Percentiles rank a stretch among this genome's conserved stretches.
phyloP scores from a whole-genome alignment of 1,140 invertebrate genomes.

The Bombus balteatus region DNA sequence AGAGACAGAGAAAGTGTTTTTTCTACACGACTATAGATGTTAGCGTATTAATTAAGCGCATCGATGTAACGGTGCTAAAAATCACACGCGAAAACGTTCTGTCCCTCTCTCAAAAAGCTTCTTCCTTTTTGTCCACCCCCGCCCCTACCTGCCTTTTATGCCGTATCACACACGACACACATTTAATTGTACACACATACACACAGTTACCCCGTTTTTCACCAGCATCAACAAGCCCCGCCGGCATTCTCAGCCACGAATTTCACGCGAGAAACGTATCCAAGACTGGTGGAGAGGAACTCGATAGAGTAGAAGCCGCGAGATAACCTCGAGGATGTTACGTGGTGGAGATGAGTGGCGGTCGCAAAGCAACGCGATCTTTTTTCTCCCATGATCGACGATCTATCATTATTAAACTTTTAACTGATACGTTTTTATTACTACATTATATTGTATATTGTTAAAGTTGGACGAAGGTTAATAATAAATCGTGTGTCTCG shows the following conservation, averaged over 20 bases:
- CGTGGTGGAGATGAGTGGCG: slow-evolving; percentile 63
- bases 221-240: slow-evolving; percentile 14
- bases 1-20: slow-evolving; percentile 61
- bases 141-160: background rate
- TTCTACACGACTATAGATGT: slow-evolving; percentile 70
- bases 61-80: slow-evolving; percentile 61
- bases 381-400: slow-evolving; percentile 69
- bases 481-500: slow-evolving; percentile 81
- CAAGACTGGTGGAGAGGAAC: slow-evolving; percentile 41
- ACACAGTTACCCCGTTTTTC: background rate
- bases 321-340: slow-evolving; percentile 36
- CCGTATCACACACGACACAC: background rate
- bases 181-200: background rate
- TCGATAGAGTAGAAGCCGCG: slow-evolving; percentile 34
- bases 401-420: slow-evolving; percentile 77
- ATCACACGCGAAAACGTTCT: slow-evolving; percentile 53
- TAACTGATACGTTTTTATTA: slow-evolving; percentile 81
- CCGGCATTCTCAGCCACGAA: slow-evolving; percentile 52
- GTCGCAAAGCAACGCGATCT: slow-evolving; percentile 48
- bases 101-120: slow-evolving; percentile 52
- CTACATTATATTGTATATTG: slow-evolving; percentile 83
- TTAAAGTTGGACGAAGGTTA: slow-evolving; percentile 83
- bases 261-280: slow-evolving; percentile 35
- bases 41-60: slow-evolving; percentile 64
- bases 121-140: background rate